A percentile compares a stretch with the other conserved stretches of the same genome.
phyloP scores from a whole-genome alignment of 1,140 invertebrate genomes.

The Antheraea mylitta region DNA sequence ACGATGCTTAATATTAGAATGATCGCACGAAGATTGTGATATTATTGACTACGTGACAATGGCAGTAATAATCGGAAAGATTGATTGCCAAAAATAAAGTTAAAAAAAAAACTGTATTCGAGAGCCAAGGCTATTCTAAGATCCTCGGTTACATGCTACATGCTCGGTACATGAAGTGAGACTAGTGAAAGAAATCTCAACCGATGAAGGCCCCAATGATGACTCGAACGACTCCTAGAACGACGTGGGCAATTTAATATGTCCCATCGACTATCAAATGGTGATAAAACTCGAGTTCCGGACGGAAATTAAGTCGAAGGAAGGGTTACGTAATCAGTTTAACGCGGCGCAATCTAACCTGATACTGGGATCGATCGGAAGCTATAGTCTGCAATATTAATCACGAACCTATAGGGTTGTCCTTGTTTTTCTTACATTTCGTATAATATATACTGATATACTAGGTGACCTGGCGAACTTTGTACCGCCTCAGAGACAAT shows the following conservation, averaged over 20 bases:
- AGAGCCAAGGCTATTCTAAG: too few species aligned
- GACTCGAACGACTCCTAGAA: not conserved
- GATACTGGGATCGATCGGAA: conserved; percentile 33
- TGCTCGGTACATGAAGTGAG: too few species aligned
- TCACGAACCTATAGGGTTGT: conserved; percentile 14
- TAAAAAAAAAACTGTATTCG: too few species aligned
- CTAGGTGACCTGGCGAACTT: too few species aligned
- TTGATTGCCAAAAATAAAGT: too few species aligned
- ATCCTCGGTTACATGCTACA: too few species aligned
- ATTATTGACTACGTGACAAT: too few species aligned
- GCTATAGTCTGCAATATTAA: conserved; percentile 41
- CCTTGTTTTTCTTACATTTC: not conserved
- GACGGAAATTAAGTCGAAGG: conserved; percentile 34
- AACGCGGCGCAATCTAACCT: conserved; percentile 31
- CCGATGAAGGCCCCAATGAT: not conserved
- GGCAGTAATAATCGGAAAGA: too few species aligned
- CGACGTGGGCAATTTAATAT: not conserved
- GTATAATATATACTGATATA: not conserved
- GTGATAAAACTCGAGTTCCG: conserved; percentile 4
- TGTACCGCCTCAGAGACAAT: too few species aligned
- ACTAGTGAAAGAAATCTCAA: too few species aligned
- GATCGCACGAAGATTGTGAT: too few species aligned
- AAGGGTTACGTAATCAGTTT: conserved; percentile 45
- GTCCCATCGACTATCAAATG: not conserved
- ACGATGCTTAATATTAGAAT: too few species aligned